phyloP scores from a whole-genome alignment of 2,797 vertebrate genomes.

The Tenualosa ilisha region DNA sequence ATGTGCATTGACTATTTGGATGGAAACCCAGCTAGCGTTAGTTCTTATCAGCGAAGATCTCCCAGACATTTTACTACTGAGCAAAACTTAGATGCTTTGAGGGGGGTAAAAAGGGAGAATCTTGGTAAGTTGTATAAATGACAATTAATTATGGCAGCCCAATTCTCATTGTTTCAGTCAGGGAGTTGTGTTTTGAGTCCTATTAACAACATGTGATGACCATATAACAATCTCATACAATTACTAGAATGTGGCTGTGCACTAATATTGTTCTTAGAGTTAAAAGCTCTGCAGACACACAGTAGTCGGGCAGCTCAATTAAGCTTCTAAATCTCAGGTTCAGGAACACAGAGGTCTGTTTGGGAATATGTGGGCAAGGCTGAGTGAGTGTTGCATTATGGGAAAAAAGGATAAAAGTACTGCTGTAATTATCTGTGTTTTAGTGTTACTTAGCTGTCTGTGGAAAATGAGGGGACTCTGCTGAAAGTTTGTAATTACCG shows the following conservation, averaged over 20 bases:
- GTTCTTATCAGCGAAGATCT: background rate
- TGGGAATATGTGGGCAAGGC: background rate
- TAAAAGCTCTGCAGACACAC: background rate
- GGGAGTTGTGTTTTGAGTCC: background rate
- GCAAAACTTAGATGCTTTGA: too few species aligned
- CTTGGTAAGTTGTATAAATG: background rate
- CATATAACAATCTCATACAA: background rate
- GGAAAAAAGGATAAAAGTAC: constrained; percentile 39
- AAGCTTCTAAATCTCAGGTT: background rate
- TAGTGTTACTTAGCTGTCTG: constrained; percentile 46
- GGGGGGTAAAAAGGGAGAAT: background rate
- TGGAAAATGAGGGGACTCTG: constrained; percentile 40
- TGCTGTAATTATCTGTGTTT: constrained; percentile 51
- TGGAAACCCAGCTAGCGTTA: background rate
- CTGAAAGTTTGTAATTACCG: constrained; percentile 54
- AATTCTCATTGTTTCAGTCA: background rate
- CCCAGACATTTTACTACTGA: background rate
- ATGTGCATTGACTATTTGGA: background rate
- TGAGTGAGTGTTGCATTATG: constrained; percentile 28
- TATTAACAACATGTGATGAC: background rate
- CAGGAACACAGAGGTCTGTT: background rate
- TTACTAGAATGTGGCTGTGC: background rate
- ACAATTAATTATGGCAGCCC: background rate
- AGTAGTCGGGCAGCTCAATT: background rate
- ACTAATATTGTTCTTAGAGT: background rate